Evolutionary conservation across 2,113 vertebrate species (phyloP), one percentile per base, ranked within the genome.

Genomic region (Pedetes capensis): DNA sequence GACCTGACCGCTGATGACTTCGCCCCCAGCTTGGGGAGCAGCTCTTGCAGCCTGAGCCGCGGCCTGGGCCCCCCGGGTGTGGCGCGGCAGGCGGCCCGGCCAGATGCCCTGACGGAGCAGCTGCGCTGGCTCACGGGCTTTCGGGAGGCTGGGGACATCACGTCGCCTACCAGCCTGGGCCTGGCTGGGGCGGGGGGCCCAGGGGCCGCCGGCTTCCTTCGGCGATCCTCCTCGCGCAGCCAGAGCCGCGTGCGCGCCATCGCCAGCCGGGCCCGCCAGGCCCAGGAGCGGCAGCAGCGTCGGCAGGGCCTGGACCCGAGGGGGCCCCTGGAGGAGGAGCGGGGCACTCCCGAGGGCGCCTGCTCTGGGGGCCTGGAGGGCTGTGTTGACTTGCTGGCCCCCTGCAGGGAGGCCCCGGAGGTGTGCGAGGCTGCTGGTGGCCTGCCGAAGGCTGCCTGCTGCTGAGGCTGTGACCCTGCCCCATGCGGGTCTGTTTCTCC

Each of bases 1-100:
- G 99, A 99, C 96, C 98, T 99, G 63, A 99, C 99, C 1, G 99
- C 99, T 0, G 99, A 99, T 0, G 99, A 99, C 93, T 99, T 99
- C 0, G 97, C 97, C 29, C 98, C 99, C 94, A 98, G 98, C 87
- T 99, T 98, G 0, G 98, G 99, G 72, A 98, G 99, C 97, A 99
- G 99, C 95, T 99, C 98, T 96, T 97, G 98, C 83, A 99, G 99
- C 96, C 99, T 99, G 29, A 97, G 99, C 66, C 98, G 97, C 18
- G 0, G 78, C 44, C 57, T 79, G 34, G 79, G 87, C 8, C 29
- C 71, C 8, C 0, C 4, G 5, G 34, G 53, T 0, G 34, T 20
- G 20, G 37, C 0, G 1, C 63, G 5, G 22, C 97, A 94, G 63
- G 96, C 78, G 2, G 1, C 68, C 0, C 14, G 51, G 10, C 91